Evolutionary conservation across 2,797 vertebrate species (phyloP).

Genomic region (Sarcophilus harrisii): DNA sequence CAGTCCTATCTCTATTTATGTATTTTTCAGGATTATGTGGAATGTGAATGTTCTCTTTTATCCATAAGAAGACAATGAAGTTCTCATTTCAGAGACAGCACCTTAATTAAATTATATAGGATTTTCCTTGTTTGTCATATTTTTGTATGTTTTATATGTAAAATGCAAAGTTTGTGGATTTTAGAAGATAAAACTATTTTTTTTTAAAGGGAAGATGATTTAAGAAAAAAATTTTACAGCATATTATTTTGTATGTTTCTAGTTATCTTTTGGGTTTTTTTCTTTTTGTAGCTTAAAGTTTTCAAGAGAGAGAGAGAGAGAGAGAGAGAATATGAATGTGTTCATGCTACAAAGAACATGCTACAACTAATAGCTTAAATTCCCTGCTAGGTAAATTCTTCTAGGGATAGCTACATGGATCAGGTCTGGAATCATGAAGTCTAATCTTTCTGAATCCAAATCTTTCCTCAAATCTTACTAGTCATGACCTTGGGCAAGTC

Average conservation of each 20-base stretch:
- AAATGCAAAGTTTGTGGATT: constrained; percentile 39
- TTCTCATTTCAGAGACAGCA: constrained; percentile 48
- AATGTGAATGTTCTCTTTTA: constrained; percentile 60
- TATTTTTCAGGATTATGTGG: background rate
- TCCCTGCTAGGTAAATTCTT: background rate
- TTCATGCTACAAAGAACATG: background rate
- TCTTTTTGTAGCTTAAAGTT: background rate
- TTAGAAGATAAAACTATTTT: constrained; percentile 29
- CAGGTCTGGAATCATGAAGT: background rate
- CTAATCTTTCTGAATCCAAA: background rate
- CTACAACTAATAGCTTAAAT: background rate
- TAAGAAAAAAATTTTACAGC: constrained; percentile 54
- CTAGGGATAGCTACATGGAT: background rate
- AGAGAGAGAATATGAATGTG: background rate
- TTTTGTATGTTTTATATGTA: constrained; percentile 57
- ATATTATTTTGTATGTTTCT: constrained; percentile 80
- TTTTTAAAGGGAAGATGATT: constrained; percentile 41
- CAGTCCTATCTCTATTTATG: background rate
- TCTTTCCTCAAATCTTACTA: background rate
- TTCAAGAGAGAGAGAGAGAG: too few relatives aligned
- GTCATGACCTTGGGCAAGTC: background rate
- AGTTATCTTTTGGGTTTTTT: background rate
- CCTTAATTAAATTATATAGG: constrained; percentile 40
- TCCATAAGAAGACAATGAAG: constrained; percentile 8
- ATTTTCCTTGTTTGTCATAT: constrained; percentile 55